Base-by-base conservation (phyloP, 2,888 invertebrate genomes). In the Caenorhabditis sulstoni region DNA sequence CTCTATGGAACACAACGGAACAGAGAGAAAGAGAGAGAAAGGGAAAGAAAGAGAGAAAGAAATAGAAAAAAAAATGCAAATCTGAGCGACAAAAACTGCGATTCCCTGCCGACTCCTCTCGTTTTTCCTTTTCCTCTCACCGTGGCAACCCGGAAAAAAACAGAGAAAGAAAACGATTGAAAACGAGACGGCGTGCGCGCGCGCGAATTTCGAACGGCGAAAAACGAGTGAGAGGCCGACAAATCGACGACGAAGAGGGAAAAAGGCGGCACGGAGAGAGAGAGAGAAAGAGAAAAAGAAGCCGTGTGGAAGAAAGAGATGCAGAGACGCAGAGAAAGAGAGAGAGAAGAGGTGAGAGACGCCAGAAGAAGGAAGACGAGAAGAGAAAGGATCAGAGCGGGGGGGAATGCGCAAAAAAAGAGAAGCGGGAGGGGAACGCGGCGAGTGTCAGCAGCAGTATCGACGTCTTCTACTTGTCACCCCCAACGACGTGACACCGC, bases 311-410 rank as follows among this genome's bases (percentile, higher is more conserved):
- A 11, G 23, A 45, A 29, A 23, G 29, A 37, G 23, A 53, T 22
- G 22, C 14, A 14, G 8, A n/a, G 45, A 41, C 9, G 20, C 20
- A 45, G 44, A 57, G 66, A 57, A 55, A 35, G 47, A 66, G 47
- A 66, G 47, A 57, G 39, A 35, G 22, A 47, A 47, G 39, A 45
- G 20, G 53, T 47, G 53, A 62, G 53, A 62, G 4, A 29, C 29
- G 4, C 29, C 29, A 29, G 29, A 29, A 29, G 4, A 29, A 29
- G 7, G 7, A 29, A 29, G 29, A 7, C 29, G 29, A 29, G 4
- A 7, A 29, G 29, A 29, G 4, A 29, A 3, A 29, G 7, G 29
- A 29, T 7, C 4, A 29, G 29, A n/a, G n/a, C n/a, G n/a, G n/a
- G n/a, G n/a, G n/a, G n/a, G n/a, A n/a, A n/a, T n/a, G n/a, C n/a